Evolutionary conservation across 2,113 vertebrate species (phyloP).

Genomic region (Atrichornis clamosus): DNA sequence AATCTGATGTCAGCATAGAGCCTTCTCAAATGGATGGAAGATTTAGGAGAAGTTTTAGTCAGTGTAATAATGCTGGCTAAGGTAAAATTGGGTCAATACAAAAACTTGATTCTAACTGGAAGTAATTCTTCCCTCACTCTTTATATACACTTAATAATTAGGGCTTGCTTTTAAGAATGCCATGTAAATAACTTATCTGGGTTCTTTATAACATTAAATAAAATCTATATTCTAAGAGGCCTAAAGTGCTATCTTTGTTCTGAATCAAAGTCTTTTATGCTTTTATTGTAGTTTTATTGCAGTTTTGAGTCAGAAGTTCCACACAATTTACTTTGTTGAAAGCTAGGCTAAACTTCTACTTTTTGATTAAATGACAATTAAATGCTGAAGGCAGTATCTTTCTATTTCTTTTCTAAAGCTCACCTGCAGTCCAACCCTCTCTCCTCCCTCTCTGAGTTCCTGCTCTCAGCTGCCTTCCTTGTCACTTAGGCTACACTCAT

Average conservation of each 20-base stretch:
- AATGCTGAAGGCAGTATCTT: neutral
- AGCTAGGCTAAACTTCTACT: neutral
- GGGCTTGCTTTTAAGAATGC: neutral
- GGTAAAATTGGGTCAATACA: neutral
- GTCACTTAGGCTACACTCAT: neutral
- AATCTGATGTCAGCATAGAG: slow-evolving; percentile 62
- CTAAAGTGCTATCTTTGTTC: neutral
- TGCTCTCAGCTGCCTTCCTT: neutral
- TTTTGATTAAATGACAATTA: neutral
- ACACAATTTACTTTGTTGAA: neutral
- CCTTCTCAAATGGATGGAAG: neutral
- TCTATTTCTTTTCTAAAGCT: neutral
- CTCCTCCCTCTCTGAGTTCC: neutral
- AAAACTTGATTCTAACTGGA: neutral
- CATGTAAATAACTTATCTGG: neutral
- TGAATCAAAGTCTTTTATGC: neutral
- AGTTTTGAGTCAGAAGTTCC: neutral
- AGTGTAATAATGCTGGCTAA: neutral
- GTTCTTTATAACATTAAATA: neutral
- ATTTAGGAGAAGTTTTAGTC: neutral
- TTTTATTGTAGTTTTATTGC: neutral
- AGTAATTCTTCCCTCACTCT: neutral
- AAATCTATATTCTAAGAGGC: neutral
- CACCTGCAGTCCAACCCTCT: neutral
- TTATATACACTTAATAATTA: neutral